Evolutionary conservation across 2,113 vertebrate species (phyloP).

Genomic region (Gulo gulo): DNA sequence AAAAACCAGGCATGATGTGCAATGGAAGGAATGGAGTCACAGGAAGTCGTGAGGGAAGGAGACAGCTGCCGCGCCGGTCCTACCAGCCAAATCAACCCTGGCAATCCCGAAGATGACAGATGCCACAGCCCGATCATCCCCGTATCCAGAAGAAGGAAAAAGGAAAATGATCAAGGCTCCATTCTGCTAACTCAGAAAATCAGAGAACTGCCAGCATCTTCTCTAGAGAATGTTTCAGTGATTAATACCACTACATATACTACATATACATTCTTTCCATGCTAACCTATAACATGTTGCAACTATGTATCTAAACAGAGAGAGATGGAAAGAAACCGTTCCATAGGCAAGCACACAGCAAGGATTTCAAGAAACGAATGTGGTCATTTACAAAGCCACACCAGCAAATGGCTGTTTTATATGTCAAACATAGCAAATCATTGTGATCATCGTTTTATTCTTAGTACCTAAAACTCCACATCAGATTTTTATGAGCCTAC

Average conservation of each 20-base stretch:
- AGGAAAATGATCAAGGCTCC: slow-evolving; percentile 40
- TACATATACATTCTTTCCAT: background rate
- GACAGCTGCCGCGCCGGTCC: background rate
- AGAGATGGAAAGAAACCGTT: background rate
- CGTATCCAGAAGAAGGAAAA: slow-evolving; percentile 53
- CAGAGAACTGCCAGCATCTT: slow-evolving; percentile 14
- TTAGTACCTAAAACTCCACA: background rate
- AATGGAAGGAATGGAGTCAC: background rate
- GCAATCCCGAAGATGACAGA: slow-evolving; percentile 54
- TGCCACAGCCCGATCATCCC: slow-evolving; percentile 52
- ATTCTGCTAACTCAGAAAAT: slow-evolving; percentile 69
- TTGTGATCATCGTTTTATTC: slow-evolving; percentile 10
- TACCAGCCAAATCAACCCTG: slow-evolving; percentile 57
- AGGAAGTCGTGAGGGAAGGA: background rate
- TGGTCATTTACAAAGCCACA: background rate
- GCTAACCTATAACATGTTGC: slow-evolving; percentile 23
- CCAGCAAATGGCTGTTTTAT: background rate
- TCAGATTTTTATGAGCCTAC: background rate
- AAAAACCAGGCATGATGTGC: background rate
- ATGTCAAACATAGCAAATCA: background rate
- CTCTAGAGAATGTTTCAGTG: slow-evolving; percentile 30
- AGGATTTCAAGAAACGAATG: background rate
- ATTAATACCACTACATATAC: slow-evolving; percentile 35
- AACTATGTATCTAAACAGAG: background rate
- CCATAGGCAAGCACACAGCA: background rate